Evolutionary conservation across 2,113 vertebrate species (phyloP).

Genomic region (Sorex araneus): DNA sequence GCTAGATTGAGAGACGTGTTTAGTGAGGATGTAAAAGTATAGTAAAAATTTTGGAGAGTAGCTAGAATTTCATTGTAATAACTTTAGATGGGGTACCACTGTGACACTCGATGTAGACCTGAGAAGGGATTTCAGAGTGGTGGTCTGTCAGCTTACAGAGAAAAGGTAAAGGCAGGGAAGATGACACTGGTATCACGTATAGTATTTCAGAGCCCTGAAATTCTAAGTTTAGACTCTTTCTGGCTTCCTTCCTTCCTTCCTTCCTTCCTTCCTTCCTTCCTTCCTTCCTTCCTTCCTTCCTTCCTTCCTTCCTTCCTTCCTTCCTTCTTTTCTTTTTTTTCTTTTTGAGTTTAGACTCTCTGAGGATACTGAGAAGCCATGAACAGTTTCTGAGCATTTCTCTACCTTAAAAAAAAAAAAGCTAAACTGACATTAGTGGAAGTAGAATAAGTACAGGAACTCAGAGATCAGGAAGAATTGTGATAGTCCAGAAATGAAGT

Average conservation of each 20-base stretch:
- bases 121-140: background rate
- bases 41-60: slow-evolving; percentile 23
- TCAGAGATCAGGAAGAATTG: background rate
- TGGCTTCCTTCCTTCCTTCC: no score
- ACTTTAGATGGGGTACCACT: background rate
- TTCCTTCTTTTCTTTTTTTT: no score
- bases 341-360: background rate
- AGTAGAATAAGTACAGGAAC: background rate
- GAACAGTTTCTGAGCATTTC: slow-evolving; percentile 32
- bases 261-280: no score
- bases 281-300: no score
- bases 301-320: no score
- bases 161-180: background rate
- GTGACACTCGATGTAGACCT: background rate
- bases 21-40: slow-evolving; percentile 20
- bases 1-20: background rate
- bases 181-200: background rate
- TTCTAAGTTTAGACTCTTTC: no score
- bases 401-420: slow-evolving; percentile 9
- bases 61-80: slow-evolving; percentile 28
- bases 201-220: slow-evolving; percentile 9
- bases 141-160: background rate
- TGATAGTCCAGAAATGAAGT: background rate
- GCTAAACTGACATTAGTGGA: no score
- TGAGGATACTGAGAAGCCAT: background rate